Percentiles rank a stretch among this genome's conserved stretches.
phyloP scores from a whole-genome alignment of 2,797 vertebrate genomes.

The Hylomyscus alleni region DNA sequence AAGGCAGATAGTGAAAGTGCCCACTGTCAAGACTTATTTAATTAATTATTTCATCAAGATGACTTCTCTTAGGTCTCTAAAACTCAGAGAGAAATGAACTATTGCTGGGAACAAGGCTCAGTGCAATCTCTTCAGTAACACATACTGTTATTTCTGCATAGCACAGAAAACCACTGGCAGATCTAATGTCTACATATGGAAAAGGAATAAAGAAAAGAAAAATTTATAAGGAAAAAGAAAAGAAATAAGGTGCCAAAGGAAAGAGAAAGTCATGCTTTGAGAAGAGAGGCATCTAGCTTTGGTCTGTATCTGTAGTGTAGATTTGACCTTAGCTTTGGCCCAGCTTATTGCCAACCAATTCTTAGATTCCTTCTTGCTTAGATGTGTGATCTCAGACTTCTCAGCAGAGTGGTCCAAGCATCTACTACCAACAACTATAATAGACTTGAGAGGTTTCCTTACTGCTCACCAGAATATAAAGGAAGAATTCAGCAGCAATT shows the following conservation, averaged over 20 bases:
- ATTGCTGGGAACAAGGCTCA: not conserved
- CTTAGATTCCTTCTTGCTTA: not conserved
- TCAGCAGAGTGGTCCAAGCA: not conserved
- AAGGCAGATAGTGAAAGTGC: not conserved
- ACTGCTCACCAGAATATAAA: not conserved
- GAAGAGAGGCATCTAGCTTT: not conserved
- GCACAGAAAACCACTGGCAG: too few species aligned
- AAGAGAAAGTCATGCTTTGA: not conserved
- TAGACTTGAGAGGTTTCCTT: not conserved
- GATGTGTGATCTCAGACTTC: not conserved
- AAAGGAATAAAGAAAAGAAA: conserved; percentile 10
- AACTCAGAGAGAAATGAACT: not conserved
- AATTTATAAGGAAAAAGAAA: not conserved
- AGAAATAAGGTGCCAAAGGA: not conserved
- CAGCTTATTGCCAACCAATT: not conserved
- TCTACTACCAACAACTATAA: not conserved
- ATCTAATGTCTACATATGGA: not conserved
- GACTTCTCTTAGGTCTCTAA: not conserved
- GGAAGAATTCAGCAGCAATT: conserved; percentile 20
- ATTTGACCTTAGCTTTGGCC: not conserved
- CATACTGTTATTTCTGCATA: too few species aligned
- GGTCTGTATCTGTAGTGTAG: not conserved
- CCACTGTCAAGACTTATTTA: not conserved
- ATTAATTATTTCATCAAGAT: not conserved
- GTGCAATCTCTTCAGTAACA: not conserved